Conservation (phyloP, 2,113 vertebrate genomes). For the Haplochromis burtoni region DNA sequence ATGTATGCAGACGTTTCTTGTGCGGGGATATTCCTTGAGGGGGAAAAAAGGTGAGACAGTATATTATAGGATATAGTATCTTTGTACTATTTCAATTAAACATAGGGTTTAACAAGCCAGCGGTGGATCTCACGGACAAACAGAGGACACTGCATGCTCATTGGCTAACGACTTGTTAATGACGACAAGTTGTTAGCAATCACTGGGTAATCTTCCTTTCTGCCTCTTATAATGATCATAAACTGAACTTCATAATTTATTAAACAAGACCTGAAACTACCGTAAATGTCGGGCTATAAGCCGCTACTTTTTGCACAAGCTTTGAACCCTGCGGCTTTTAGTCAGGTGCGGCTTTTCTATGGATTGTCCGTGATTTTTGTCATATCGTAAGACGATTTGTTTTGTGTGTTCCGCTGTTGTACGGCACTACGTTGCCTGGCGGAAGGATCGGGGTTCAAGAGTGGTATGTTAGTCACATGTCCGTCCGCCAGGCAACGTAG, state of each 20-base stretch:
- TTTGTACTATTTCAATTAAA: not conserved
- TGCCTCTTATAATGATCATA: not conserved
- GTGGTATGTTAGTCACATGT: too few species aligned
- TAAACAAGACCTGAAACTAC: not conserved
- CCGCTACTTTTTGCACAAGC: too few species aligned
- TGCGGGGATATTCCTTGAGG: not conserved
- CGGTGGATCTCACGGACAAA: not conserved
- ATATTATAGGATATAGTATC: not conserved
- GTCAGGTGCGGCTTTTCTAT: too few species aligned
- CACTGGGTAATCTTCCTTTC: too few species aligned
- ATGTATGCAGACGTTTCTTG: not conserved
- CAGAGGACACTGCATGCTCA: not conserved
- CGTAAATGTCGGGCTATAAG: too few species aligned
- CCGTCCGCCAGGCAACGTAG: too few species aligned
- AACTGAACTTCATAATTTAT: not conserved
- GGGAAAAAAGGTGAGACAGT: not conserved
- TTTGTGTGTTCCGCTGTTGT: too few species aligned
- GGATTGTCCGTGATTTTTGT: too few species aligned
- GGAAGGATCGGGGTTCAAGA: too few species aligned
- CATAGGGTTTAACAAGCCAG: not conserved
- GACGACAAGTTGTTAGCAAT: not conserved
- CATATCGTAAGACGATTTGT: too few species aligned
- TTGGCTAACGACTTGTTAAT: not conserved
- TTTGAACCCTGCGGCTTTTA: too few species aligned
- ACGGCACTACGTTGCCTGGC: too few species aligned